Evolutionary conservation across 2,888 invertebrate genomes (phyloP).

Genomic region (Ophioninae sp.): DNA sequence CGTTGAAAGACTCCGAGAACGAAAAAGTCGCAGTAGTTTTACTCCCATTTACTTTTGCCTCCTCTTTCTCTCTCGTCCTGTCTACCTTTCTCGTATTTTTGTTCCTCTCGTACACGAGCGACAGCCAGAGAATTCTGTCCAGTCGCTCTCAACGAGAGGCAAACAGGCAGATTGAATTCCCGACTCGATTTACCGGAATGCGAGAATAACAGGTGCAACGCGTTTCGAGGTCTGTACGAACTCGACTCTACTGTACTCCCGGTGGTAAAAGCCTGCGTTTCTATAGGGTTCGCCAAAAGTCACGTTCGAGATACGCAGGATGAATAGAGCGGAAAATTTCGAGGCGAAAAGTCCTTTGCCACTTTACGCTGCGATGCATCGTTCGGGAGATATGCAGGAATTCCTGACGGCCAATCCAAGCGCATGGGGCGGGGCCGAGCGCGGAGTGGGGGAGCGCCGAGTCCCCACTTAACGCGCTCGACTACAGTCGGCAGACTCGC

Average conservation of each 20-base stretch:
- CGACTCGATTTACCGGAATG: constrained; percentile 77
- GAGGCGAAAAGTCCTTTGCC: constrained; percentile 58
- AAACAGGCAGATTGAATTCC: constrained; percentile 78
- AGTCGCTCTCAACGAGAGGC: constrained; percentile 63
- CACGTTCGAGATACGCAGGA: constrained; percentile 48
- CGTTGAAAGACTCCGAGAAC: constrained; percentile 12
- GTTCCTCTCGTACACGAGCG: constrained; percentile 31
- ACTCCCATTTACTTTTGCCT: constrained; percentile 13
- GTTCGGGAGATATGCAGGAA: background rate
- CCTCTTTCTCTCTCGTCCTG: constrained; percentile 12
- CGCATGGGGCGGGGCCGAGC: background rate
- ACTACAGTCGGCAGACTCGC: no score
- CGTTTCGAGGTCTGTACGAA: constrained; percentile 49
- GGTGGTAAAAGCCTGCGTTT: background rate
- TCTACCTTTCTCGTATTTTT: constrained; percentile 22
- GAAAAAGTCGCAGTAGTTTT: constrained; percentile 2
- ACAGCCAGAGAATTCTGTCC: constrained; percentile 45
- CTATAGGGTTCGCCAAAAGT: constrained; percentile 1
- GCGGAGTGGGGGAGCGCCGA: background rate
- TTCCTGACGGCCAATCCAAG: background rate
- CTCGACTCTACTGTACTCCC: constrained; percentile 22
- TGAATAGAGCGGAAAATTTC: constrained; percentile 7
- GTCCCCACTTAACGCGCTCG: background rate
- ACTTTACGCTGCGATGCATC: constrained; percentile 5
- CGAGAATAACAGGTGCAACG: constrained; percentile 75